Evolutionary conservation across 2,113 vertebrate genomes (phyloP), one percentile per base, ranked within the genome.

Genomic region (Osmerus eperlanus): DNA sequence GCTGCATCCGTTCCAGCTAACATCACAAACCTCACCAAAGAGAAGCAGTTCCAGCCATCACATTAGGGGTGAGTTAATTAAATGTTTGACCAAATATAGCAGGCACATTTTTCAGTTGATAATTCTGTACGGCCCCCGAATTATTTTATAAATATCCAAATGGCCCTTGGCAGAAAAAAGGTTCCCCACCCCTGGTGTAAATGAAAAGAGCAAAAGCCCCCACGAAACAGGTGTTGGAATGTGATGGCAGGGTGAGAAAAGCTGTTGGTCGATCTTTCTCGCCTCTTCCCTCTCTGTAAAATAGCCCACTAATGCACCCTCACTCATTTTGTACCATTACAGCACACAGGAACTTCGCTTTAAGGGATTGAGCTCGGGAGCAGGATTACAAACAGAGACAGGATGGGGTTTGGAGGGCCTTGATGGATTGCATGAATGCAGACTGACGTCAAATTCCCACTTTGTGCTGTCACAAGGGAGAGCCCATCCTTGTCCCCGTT

Each of bases 141-240:
- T 21, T 21, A 21, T 21, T 21, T 21, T 21, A 21, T 21, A 21
- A 21, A 21, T 21, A 21, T 21, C 21, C 21, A 21, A 21, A 21
- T 21, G 21, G 21, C 21, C 21, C 21, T 21, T 21, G 21, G 21
- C 21, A 21, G 21, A 21, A 21, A 21, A 21, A 21, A 21, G 21
- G 21, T 21, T 21, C 21, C 21, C 21, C 21, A 21, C 21, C 21
- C 21, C 21, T 21, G 21, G 21, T 21, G 21, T 75, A 79, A 81
- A 84, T 83, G 76, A 81, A 81, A 78, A 76, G 79, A 66, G 73
- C 66, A 65, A 68, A 64, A 75, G 79, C 59, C 70, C 66, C 69
- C 76, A 76, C 59, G 67, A 83, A 84, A 80, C 72, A 86, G 83
- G 83, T 86, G 85, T 75, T 65, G 67, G 79, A 78, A 78, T 83